These are phyloP conservation scores for Empidonax alnorum DNA, from an alignment of 2,113 vertebrate species.

Conservation along the genomic window DNA sequence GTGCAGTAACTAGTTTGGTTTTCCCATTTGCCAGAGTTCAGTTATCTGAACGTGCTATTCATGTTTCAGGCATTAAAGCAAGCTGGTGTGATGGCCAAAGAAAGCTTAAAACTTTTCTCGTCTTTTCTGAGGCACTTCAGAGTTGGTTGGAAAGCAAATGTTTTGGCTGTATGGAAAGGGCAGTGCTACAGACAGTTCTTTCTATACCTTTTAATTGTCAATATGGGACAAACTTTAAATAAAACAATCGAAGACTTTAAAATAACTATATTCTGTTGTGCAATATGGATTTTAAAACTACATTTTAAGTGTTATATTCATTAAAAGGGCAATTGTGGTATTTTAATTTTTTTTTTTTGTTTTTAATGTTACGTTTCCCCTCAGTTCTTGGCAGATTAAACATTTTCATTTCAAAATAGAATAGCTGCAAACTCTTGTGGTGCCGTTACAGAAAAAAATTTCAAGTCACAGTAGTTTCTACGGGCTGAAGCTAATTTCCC, in stretches of 20 bases:
- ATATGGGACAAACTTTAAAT: neutral
- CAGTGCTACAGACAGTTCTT: neutral
- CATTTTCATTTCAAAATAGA: neutral
- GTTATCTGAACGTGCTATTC: neutral
- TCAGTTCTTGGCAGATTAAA: neutral
- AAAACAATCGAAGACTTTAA: neutral
- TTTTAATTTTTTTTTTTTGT: neutral
- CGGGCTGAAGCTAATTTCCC: neutral
- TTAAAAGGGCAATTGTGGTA: neutral
- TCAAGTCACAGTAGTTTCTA: neutral
- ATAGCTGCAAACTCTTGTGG: neutral
- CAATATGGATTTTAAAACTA: neutral
- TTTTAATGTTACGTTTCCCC: neutral
- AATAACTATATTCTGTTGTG: neutral
- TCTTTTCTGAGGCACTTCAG: neutral
- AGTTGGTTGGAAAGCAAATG: neutral
- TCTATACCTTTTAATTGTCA: neutral
- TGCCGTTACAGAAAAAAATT: neutral
- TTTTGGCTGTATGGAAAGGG: neutral
- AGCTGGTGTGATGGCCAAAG: constrained; percentile 31
- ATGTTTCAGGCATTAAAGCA: neutral
- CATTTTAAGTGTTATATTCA: neutral
- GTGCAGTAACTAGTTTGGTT: neutral
- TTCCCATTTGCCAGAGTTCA: constrained; percentile 17
- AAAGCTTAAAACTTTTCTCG: neutral